Evolutionary conservation across 2,888 invertebrate genomes (phyloP), one percentile per base, ranked within the genome.

Genomic region (Steinernema carpocapsae): DNA sequence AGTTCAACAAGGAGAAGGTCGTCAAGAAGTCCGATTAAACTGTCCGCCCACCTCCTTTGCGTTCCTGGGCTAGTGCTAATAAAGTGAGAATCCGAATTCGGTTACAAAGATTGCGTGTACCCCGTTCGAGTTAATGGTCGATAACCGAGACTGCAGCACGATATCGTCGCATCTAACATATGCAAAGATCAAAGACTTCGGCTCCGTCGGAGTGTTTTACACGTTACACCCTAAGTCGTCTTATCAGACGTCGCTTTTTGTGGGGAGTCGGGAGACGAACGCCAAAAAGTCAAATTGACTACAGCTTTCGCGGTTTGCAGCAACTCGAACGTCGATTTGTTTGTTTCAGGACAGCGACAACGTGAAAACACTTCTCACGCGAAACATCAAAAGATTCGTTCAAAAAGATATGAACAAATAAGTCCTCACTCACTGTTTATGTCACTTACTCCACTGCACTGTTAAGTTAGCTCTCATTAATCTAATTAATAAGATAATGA

Each of bases 1-100:
- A 83, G 77, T 82, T 78, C 77, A 74, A 72, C 59, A 77, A 78
- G 17, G 82, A 82, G 73, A 79, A 80, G 76, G 76, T 78, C 70
- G 26, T 73, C 12, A 75, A 75, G 19, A 76, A 79, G 74, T 59
- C 71, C 52, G 70, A 72, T n/a, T 46, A 74, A 51, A 19, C 4
- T 19, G n/a, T 19, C 52, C 24, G 2, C 19, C 24, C 12, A 6
- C 1, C 19, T 64, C 64, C 7, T 32, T 32, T 32, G 12, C 19
- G 64, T 64, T 48, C 14, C 37, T n/a, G 29, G 24, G 17, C n/a
- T 64, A 32, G 64, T 64, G 24, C 29, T 4, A 32, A 64, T 64
- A 64, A 56, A 56, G 14, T 4, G 32, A 32, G 64, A 3, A 17
- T 32, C 17, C 10, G 17, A 26, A 17, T 32, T 17, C 32, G 10